Evolutionary conservation across 2,888 invertebrate genomes (phyloP).

Genomic region (Ariolimax columbianus): DNA sequence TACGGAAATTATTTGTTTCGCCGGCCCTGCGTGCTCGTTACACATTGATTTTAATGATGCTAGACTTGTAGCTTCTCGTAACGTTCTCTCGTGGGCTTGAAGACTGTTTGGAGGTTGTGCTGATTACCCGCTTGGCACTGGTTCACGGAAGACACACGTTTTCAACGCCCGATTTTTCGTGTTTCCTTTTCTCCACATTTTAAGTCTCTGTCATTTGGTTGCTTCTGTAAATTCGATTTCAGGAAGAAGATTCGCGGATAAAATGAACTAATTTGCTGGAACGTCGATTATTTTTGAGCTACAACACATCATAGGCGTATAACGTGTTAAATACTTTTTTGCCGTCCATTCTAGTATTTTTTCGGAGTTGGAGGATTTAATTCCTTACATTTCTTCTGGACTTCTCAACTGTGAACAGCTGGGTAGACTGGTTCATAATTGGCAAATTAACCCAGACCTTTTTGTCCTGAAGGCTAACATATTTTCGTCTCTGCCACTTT

Average conservation of each 20-base stretch:
- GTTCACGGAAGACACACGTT: neutral
- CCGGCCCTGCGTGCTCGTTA: constrained; percentile 31
- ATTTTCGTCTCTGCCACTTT: too few relatives aligned
- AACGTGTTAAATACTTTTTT: too few relatives aligned
- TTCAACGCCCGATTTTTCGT: neutral
- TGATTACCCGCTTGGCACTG: neutral
- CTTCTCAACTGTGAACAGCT: too few relatives aligned
- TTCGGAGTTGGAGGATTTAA: too few relatives aligned
- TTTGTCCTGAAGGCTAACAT: too few relatives aligned
- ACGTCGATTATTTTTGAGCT: neutral
- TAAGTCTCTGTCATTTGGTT: neutral
- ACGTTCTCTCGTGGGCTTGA: neutral
- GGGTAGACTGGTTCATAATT: too few relatives aligned
- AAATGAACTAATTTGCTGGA: neutral
- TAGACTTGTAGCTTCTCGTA: neutral
- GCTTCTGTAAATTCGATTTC: neutral
- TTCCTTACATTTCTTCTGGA: too few relatives aligned
- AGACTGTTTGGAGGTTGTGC: too few relatives aligned
- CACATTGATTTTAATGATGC: constrained; percentile 36
- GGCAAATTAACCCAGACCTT: too few relatives aligned
- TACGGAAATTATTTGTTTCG: constrained; percentile 46
- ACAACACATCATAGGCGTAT: neutral
- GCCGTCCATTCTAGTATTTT: too few relatives aligned
- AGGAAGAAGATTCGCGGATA: neutral
- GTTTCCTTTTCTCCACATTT: neutral